Conservation (phyloP, 2,113 vertebrate genomes). For the Bothrops jararaca region DNA sequence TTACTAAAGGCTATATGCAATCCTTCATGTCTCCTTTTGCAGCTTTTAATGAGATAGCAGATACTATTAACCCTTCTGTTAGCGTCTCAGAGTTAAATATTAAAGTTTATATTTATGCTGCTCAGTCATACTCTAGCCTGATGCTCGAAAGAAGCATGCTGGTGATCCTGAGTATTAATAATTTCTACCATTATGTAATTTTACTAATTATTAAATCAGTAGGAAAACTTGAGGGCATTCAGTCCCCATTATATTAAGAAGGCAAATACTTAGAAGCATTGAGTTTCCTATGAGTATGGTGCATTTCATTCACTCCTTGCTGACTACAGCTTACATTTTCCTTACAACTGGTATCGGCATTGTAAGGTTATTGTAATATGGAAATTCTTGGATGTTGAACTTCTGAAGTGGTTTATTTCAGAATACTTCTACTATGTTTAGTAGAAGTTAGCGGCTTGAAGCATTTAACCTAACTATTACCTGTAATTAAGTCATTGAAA, state of each 20-base stretch:
- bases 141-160: not conserved
- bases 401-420: not conserved
- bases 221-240: not conserved
- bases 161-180: not conserved
- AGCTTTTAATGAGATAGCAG: not conserved
- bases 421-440: not conserved
- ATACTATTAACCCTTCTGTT: not conserved
- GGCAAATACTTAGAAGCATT: not conserved
- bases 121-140: not conserved
- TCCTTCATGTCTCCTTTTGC: not conserved
- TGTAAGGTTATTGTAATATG: not conserved
- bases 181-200: not conserved
- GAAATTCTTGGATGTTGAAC: not conserved
- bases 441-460: not conserved
- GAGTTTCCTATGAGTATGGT: not conserved
- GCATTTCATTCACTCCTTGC: not conserved
- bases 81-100: not conserved
- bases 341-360: not conserved
- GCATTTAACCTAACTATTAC: not conserved
- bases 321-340: not conserved
- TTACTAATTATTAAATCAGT: not conserved
- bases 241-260: not conserved
- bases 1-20: not conserved
- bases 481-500: not conserved
- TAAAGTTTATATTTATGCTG: not conserved